Conservation (phyloP, 2,113 vertebrate species). For the Tringa solitaria region DNA sequence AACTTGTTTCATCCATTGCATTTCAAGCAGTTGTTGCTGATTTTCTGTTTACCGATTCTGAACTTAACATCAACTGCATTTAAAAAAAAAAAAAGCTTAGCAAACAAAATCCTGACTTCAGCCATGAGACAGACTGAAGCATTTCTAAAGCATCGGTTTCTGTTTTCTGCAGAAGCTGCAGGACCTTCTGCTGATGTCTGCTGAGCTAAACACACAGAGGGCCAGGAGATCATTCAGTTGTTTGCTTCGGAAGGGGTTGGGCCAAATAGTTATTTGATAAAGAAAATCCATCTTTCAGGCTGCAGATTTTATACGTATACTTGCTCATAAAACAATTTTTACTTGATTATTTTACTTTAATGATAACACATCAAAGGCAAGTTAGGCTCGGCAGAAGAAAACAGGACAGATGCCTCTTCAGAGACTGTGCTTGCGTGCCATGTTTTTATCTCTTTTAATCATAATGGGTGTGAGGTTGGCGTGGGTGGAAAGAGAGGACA, state of each 20-base stretch:
- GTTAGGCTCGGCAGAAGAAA: slow-evolving; percentile 55
- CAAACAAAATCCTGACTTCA: not conserved
- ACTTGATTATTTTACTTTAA: slow-evolving; percentile 35
- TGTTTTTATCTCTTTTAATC: slow-evolving; percentile 70
- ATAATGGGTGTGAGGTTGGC: slow-evolving; percentile 71
- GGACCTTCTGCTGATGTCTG: not conserved
- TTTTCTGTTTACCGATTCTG: not conserved
- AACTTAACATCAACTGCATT: not conserved
- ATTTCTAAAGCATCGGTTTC: not conserved
- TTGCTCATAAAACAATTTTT: slow-evolving; percentile 12
- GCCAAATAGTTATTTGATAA: not conserved
- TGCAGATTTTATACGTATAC: not conserved
- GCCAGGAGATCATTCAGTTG: not conserved
- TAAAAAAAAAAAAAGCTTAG: not conserved
- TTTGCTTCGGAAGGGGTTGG: not conserved
- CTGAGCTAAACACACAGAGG: not conserved
- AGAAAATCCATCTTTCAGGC: not conserved
- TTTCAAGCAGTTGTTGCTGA: slow-evolving; percentile 1
- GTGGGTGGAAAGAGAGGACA: slow-evolving; percentile 71
- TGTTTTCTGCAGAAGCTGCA: not conserved
- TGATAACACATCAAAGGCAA: slow-evolving; percentile 48
- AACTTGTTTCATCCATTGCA: not conserved
- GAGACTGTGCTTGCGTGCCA: slow-evolving; percentile 58
- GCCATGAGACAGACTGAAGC: not conserved
- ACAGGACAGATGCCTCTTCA: slow-evolving; percentile 67